Percentiles rank a stretch among this genome's conserved stretches.
Evolutionary conservation across 2,113 vertebrate genomes (phyloP).

Genomic region (Myotis brandtii): DNA sequence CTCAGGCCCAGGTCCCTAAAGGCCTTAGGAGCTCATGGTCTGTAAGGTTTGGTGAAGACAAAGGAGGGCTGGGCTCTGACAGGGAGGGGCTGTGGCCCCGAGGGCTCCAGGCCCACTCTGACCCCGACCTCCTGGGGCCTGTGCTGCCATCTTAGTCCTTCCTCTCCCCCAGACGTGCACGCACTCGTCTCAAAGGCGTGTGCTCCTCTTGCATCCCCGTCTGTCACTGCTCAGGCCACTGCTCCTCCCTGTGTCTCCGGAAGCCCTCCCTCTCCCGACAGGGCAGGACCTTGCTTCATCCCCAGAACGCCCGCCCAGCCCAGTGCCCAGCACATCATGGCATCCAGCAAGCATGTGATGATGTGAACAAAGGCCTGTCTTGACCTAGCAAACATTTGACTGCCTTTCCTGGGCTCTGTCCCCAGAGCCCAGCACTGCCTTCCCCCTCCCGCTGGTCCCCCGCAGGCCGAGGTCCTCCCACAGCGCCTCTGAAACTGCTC

Average conservation of each 20-base stretch:
- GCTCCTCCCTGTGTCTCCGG: too few relatives aligned
- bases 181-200: accelerated
- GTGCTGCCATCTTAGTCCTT: too few relatives aligned
- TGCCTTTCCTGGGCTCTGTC: not conserved
- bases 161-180: not conserved
- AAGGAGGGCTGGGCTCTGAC: not conserved
- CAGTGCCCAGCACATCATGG: not conserved
- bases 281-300: not conserved
- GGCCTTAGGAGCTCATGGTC: not conserved
- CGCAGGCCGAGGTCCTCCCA: not conserved
- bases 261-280: not conserved
- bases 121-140: not conserved
- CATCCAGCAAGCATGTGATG: not conserved
- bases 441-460: not conserved
- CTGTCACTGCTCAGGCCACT: not conserved
- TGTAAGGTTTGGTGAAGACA: not conserved
- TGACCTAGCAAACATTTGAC: not conserved
- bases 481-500: accelerated
- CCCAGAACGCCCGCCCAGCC: not conserved
- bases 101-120: not conserved
- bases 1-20: too few relatives aligned
- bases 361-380: not conserved
- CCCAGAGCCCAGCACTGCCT: too few relatives aligned
- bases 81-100: not conserved
- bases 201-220: not conserved